Evolutionary conservation across 2,888 invertebrate species (phyloP).

Genomic region (Tenthredo distinguenda): DNA sequence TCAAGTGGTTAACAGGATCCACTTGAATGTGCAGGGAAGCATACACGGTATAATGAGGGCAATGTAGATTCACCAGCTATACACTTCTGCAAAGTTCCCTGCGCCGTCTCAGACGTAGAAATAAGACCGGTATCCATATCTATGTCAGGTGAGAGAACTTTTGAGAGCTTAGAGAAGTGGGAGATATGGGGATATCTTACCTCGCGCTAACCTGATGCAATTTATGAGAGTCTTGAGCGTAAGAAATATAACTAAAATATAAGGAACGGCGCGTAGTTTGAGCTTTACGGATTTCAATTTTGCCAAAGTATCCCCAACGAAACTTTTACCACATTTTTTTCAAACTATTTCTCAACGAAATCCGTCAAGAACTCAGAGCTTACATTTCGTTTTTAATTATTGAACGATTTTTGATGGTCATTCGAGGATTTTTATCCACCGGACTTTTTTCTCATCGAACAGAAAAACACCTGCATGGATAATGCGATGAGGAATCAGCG

Average conservation of each 20-base stretch:
- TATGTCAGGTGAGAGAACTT: slow-evolving; percentile 41
- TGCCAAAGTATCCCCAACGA: background rate
- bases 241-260: slow-evolving; percentile 21
- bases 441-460: background rate
- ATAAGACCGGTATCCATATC: slow-evolving; percentile 9
- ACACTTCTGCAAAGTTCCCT: background rate
- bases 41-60: slow-evolving; percentile 1
- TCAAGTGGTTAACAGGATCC: slow-evolving; percentile 9
- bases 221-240: slow-evolving; percentile 32
- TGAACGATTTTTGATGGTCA: background rate
- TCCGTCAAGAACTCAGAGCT: background rate
- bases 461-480: background rate
- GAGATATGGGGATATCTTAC: background rate
- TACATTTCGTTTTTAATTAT: background rate
- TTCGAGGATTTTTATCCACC: background rate
- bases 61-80: background rate
- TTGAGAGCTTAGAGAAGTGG: background rate
- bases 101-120: background rate
- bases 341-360: background rate
- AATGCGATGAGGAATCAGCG: background rate
- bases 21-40: background rate
- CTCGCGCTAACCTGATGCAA: slow-evolving; percentile 1
- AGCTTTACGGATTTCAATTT: slow-evolving; percentile 23
- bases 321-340: background rate
- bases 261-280: background rate